Conservation (phyloP, 2,113 vertebrate genomes). For the Brienomyrus brachyistius region DNA sequence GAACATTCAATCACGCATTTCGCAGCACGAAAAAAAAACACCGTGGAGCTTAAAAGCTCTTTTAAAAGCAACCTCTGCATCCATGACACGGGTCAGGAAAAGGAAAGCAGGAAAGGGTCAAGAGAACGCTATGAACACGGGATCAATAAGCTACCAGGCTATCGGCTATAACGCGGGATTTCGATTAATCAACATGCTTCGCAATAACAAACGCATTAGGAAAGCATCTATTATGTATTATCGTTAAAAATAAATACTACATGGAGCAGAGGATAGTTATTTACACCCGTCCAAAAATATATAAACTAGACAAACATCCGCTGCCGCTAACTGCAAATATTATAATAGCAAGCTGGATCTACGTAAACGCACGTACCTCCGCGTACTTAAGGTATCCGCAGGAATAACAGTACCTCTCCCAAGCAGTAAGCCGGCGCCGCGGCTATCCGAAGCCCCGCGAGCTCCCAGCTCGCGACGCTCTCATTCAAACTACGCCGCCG, state of each 20-base stretch:
- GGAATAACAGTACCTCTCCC: background rate
- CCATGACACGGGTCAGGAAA: background rate
- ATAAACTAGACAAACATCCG: background rate
- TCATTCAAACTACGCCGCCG: background rate
- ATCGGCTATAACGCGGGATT: background rate
- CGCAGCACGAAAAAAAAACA: background rate
- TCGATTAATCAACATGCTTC: background rate
- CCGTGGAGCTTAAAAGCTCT: background rate
- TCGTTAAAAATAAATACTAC: background rate
- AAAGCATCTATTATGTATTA: background rate
- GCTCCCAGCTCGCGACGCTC: background rate
- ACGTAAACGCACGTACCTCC: background rate
- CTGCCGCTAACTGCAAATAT: background rate
- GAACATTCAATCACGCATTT: background rate
- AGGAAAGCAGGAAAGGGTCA: background rate
- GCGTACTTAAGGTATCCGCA: background rate
- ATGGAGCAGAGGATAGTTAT: background rate
- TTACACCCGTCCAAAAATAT: background rate
- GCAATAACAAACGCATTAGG: background rate
- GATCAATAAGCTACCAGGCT: background rate
- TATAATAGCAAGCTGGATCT: background rate
- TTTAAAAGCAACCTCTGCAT: background rate
- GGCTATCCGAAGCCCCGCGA: background rate
- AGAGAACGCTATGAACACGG: background rate
- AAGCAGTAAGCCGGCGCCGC: background rate